Base-by-base conservation (phyloP, 2,888 invertebrate species). In the Metacarcinus magister region DNA sequence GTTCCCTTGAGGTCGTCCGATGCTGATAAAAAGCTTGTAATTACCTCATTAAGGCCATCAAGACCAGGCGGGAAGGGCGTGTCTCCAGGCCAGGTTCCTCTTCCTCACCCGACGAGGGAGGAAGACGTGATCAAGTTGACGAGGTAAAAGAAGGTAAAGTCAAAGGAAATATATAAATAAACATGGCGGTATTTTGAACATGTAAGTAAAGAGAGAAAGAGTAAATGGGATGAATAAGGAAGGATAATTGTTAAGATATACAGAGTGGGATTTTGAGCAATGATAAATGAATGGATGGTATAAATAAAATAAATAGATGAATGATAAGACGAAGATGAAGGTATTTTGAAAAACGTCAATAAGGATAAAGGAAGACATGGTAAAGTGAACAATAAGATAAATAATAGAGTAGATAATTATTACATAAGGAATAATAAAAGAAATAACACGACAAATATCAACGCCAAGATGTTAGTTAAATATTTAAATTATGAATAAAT, bases 41-140 rank as follows among this genome's bases (percentile, higher is more conserved):
- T 82, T 82, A 82, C 82, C 82, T 82, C 82, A 82, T 82, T 82
- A 82, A 82, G 82, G 32, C 82, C 82, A 82, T 82, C 82, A 82
- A 32, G 82, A 32, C 10, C 82, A 82, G 82, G 82, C 28, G 82
- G 82, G 82, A 82, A 32, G 82, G 82, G 82, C 82, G 82, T 82
- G 82, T 82, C 82, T 82, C 82, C 82, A 32, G 82, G 28, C 82
- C 28, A 28, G 32, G 4, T 32, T 28, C 82, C 82, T 32, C 8
- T 13, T 82, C 82, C 32, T 82, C 82, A 28, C 32, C 82, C 32
- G 4, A 32, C 67, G 32, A 28, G 7, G 82, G 82, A 82, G 28
- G 82, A 32, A 82, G 10, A 67, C 67, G 67, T 67, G 67, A 67
- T 67, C 4, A 67, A 67, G 67, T 67, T n/a, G 67, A 67, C 67